These are phyloP conservation scores for Cephalopachus bancanus DNA, from an alignment of 2,797 vertebrate species.

Conservation along the genomic window DNA sequence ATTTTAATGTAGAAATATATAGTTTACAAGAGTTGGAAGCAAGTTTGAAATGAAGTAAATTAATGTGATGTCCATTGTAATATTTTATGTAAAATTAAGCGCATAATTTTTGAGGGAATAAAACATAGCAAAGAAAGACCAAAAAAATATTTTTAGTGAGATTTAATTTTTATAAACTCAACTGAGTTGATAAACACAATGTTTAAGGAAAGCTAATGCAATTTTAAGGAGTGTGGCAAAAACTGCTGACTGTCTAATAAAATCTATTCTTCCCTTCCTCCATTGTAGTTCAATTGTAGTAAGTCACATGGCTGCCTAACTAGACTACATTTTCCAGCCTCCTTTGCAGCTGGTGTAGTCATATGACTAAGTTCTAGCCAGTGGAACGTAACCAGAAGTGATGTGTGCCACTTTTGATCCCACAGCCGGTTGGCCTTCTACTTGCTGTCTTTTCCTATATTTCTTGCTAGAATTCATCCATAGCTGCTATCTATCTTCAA, in stretches of 20 bases:
- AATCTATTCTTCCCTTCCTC: neutral
- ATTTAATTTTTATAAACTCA: constrained; percentile 43
- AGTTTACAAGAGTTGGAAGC: neutral
- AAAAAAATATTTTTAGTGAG: neutral
- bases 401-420: neutral
- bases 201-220: neutral
- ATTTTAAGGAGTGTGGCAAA: neutral
- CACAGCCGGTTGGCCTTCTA: neutral
- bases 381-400: neutral
- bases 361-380: neutral
- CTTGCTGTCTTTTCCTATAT: neutral
- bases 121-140: neutral
- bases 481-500: neutral
- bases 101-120: neutral
- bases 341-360: neutral
- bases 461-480: neutral
- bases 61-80: neutral
- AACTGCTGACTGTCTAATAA: neutral
- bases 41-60: constrained; percentile 2
- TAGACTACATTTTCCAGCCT: neutral
- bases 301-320: neutral
- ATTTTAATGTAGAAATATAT: neutral
- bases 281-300: neutral
- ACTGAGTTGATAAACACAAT: neutral
- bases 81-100: constrained; percentile 4